Percentiles rank a stretch among this genome's conserved stretches.
Evolutionary conservation across 2,113 vertebrate species (phyloP).

Genomic region (Odocoileus virginianus): DNA sequence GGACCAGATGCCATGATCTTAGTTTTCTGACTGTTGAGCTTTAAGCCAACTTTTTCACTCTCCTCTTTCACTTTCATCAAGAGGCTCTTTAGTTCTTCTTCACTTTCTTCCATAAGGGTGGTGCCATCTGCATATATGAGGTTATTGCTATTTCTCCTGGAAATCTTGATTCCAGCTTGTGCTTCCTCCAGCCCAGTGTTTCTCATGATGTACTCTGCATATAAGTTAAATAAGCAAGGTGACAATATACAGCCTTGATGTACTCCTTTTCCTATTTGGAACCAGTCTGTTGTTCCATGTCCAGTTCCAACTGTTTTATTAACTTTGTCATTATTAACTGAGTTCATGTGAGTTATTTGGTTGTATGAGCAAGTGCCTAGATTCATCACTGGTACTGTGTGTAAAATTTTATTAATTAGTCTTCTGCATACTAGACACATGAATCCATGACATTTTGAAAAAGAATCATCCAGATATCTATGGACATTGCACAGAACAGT

Average conservation of each 20-base stretch:
- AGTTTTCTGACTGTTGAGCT: background rate
- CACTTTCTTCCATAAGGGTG: background rate
- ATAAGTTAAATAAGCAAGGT: background rate
- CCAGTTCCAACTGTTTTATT: background rate
- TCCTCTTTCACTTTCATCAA: background rate
- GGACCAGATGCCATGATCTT: background rate
- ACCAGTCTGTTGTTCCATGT: background rate
- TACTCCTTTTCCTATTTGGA: background rate
- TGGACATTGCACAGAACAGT: background rate
- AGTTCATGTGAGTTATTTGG: background rate
- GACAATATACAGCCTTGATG: background rate
- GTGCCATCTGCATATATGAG: background rate
- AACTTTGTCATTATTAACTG: background rate
- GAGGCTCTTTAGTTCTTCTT: background rate
- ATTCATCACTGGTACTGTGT: background rate
- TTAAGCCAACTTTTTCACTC: background rate
- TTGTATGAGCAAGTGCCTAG: background rate
- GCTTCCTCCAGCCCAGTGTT: accelerated
- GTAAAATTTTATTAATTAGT: background rate
- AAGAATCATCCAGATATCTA: background rate
- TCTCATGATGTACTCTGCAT: background rate
- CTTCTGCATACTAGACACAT: background rate
- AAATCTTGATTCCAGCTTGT: background rate
- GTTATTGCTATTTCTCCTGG: background rate
- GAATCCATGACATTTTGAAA: background rate